A percentile compares a stretch with the other conserved stretches of the same genome.
These are phyloP conservation scores for Saccostrea echinata DNA, from an alignment of 1,140 invertebrate species.

Conservation along the genomic window DNA sequence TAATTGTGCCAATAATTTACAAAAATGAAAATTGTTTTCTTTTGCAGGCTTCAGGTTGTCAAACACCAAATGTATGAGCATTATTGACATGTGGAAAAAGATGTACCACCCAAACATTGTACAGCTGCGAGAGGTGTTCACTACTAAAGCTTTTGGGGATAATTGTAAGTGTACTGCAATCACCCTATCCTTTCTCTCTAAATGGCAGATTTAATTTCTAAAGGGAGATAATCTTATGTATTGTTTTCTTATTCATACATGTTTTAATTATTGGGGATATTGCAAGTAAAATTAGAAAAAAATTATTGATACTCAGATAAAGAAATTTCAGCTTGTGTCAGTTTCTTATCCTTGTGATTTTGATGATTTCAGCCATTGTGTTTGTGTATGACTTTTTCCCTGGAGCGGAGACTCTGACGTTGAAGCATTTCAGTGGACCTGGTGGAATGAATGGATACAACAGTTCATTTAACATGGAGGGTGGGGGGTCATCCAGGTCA, in stretches of 20 bases:
- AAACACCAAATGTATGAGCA: conserved; percentile 90
- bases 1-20: background rate
- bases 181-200: no score
- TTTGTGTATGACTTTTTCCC: conserved; percentile 98
- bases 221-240: no score
- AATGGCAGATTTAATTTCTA: no score
- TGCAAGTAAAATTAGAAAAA: no score
- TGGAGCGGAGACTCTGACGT: conserved; percentile 91
- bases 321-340: no score
- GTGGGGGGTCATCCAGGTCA: conserved; percentile 60
- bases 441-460: conserved; percentile 84
- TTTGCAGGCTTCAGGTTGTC: conserved; percentile 87
- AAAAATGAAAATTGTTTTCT: background rate
- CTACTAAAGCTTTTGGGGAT: conserved; percentile 97
- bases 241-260: no score
- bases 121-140: conserved; percentile 94
- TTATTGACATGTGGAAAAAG: conserved; percentile 96
- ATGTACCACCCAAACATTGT: conserved; percentile 96
- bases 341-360: background rate
- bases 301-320: no score
- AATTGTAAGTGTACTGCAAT: conserved; percentile 87
- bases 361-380: conserved; percentile 88
- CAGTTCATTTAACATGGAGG: conserved; percentile 86
- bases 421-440: conserved; percentile 87
- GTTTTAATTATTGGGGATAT: no score